phyloP scores from a whole-genome alignment of 2,113 vertebrate species.

The Boleophthalmus pectinirostris region DNA sequence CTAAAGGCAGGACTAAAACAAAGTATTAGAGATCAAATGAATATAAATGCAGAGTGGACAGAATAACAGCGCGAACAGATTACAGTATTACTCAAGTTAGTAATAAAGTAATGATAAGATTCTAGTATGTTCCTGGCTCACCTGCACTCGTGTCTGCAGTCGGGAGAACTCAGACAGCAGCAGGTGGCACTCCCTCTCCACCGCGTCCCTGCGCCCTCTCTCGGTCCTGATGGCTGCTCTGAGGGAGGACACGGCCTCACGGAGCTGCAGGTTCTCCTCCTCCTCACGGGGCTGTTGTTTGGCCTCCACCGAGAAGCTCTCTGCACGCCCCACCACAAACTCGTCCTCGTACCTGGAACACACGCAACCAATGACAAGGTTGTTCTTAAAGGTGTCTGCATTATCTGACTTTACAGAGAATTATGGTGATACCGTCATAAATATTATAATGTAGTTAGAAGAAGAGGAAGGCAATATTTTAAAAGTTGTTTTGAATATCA shows the following conservation, averaged over 20 bases:
- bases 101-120: too few relatives aligned
- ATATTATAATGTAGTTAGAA: too few relatives aligned
- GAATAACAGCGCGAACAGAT: too few relatives aligned
- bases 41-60: too few relatives aligned
- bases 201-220: slow-evolving; percentile 86
- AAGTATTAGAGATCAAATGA: too few relatives aligned
- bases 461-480: too few relatives aligned
- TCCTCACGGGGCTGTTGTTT: slow-evolving; percentile 81
- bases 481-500: too few relatives aligned
- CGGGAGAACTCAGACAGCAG: slow-evolving; percentile 88
- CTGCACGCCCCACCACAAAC: slow-evolving; percentile 54
- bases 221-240: slow-evolving; percentile 87
- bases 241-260: slow-evolving; percentile 85
- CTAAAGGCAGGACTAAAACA: too few relatives aligned
- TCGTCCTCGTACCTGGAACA: slow-evolving; percentile 60
- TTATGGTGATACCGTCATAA: too few relatives aligned
- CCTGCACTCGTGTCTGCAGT: slow-evolving; percentile 84
- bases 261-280: slow-evolving; percentile 89
- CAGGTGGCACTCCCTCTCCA: slow-evolving; percentile 85
- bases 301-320: slow-evolving; percentile 79
- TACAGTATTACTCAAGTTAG: too few relatives aligned
- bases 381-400: too few relatives aligned
- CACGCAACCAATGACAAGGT: not conserved
- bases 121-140: not conserved
- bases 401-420: too few relatives aligned